Percentiles rank a stretch among this genome's conserved stretches.
Conservation (phyloP, 1,140 invertebrate species). For the Paraescarpia echinospica region DNA sequence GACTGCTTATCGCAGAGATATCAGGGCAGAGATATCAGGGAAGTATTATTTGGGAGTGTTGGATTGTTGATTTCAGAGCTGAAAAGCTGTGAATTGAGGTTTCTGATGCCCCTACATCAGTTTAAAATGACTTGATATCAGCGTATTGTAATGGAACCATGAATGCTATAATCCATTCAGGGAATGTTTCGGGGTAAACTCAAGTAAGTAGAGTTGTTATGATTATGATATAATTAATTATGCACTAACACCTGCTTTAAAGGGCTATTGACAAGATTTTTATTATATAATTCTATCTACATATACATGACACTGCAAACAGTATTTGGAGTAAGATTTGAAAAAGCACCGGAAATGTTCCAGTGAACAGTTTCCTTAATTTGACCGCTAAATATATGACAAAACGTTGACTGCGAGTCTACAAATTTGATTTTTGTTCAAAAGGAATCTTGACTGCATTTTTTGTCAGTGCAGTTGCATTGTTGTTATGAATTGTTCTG, state of each 20-base stretch:
- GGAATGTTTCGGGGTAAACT: neutral
- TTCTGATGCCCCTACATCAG: neutral
- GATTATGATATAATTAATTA: neutral
- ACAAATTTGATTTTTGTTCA: neutral
- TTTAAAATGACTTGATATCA: neutral
- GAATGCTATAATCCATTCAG: neutral
- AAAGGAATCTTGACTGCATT: neutral
- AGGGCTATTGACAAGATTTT: neutral
- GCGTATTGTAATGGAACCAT: neutral
- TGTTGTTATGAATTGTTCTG: neutral
- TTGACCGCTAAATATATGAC: no score
- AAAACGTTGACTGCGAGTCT: neutral
- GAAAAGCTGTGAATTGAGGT: neutral
- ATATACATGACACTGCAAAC: no score
- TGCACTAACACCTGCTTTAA: neutral
- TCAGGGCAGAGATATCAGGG: no score
- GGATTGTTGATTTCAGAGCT: neutral
- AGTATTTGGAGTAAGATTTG: no score
- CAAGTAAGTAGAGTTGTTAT: neutral
- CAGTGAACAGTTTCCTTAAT: no score
- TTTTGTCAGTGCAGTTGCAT: neutral
- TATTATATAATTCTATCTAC: neutral
- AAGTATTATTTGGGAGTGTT: neutral
- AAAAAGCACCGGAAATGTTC: no score
- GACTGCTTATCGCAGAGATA: neutral